These are phyloP conservation scores for Onychostoma macrolepis DNA, from an alignment of 2,113 vertebrate species.

Conservation along the genomic window DNA sequence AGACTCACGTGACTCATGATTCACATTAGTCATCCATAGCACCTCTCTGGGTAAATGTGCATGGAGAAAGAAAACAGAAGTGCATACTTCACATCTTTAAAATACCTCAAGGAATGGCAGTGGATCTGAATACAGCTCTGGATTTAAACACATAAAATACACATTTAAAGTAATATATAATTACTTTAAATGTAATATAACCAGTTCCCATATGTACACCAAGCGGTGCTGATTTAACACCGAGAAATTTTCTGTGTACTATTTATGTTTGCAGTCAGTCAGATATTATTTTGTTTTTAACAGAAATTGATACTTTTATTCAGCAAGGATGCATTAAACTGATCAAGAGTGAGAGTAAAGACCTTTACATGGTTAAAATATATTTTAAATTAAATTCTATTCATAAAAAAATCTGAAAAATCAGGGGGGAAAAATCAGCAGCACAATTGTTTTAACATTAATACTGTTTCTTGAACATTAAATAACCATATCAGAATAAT, in stretches of 20 bases:
- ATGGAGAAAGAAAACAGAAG: not conserved
- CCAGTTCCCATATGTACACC: too few species aligned
- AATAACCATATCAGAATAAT: not conserved
- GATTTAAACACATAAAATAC: not conserved
- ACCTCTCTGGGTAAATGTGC: not conserved
- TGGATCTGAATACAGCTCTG: not conserved
- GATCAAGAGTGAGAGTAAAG: not conserved
- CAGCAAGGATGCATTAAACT: not conserved
- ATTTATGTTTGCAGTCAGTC: not conserved
- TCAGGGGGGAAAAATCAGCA: not conserved
- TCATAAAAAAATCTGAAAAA: not conserved
- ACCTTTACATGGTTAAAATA: not conserved
- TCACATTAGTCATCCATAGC: slow-evolving; percentile 24
- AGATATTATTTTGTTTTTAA: not conserved
- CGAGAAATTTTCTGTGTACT: too few species aligned
- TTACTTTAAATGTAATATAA: too few species aligned
- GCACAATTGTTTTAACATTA: too few species aligned
- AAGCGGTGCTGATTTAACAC: too few species aligned
- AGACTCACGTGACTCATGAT: not conserved
- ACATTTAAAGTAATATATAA: not conserved
- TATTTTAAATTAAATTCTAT: too few species aligned
- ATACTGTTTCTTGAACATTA: not conserved
- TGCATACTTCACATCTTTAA: not conserved
- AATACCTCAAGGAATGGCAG: not conserved
- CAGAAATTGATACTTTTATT: not conserved